Percentiles rank a stretch among this genome's conserved stretches.
Evolutionary conservation across 2,113 vertebrate species (phyloP).

Genomic region (Lampris incognitus): DNA sequence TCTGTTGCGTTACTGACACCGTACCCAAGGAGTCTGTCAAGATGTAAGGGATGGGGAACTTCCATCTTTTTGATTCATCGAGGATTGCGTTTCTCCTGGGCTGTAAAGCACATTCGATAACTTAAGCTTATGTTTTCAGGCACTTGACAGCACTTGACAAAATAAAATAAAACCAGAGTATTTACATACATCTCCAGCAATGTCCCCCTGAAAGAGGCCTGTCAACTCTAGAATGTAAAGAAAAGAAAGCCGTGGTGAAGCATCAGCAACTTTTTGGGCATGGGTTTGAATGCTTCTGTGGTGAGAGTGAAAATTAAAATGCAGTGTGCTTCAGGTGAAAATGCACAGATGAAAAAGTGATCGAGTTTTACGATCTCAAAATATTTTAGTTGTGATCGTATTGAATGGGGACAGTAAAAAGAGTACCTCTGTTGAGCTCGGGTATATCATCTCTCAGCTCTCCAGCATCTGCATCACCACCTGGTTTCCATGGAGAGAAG

Average conservation of each 20-base stretch:
- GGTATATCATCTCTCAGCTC: slow-evolving; percentile 78
- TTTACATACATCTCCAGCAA: slow-evolving; percentile 75
- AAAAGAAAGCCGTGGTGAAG: neutral
- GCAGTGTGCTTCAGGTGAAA: too few species aligned
- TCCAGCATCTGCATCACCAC: slow-evolving; percentile 70
- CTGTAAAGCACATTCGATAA: slow-evolving; percentile 62
- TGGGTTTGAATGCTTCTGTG: neutral
- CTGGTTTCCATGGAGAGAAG: slow-evolving; percentile 42
- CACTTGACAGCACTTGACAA: neutral
- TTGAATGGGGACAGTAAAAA: neutral
- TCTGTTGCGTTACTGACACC: neutral
- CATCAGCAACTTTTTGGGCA: neutral
- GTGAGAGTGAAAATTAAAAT: neutral
- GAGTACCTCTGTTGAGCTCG: slow-evolving; percentile 77
- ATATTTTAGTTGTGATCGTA: neutral
- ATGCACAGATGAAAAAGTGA: too few species aligned
- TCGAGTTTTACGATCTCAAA: too few species aligned
- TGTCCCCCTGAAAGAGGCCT: slow-evolving; percentile 80
- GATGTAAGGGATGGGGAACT: slow-evolving; percentile 91
- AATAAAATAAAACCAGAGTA: neutral
- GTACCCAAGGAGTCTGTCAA: slow-evolving; percentile 89
- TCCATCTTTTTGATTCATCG: slow-evolving; percentile 84
- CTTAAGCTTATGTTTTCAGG: neutral
- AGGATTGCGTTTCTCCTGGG: slow-evolving; percentile 83
- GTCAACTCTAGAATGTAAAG: slow-evolving; percentile 55